Percentiles rank a stretch among this genome's conserved stretches.
These are phyloP conservation scores for Umimayanthus chanpuru DNA, from an alignment of 92 coral and sea anemone genomes.

Conservation along the genomic window DNA sequence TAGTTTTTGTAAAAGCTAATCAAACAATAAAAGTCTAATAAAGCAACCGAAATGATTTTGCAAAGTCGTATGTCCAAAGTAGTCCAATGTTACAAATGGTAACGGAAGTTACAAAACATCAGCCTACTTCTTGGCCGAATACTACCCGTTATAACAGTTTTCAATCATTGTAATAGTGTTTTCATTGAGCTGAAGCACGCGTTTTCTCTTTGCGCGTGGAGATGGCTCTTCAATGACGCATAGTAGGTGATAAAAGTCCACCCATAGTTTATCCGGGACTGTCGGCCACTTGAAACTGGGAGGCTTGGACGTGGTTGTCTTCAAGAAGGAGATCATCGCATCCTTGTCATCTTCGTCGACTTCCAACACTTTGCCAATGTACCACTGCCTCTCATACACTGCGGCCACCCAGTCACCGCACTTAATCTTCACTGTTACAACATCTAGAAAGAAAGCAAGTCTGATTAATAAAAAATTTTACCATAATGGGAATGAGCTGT, in stretches of 20 bases:
- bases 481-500: not conserved
- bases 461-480: conserved; percentile 1
- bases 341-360: conserved; percentile 37
- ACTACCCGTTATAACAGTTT: conserved; percentile 22
- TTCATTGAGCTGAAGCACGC: conserved; percentile 16
- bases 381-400: conserved; percentile 24
- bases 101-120: conserved; percentile 27
- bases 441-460: not conserved
- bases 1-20: not conserved
- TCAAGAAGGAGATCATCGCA: conserved; percentile 19
- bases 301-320: conserved; percentile 22
- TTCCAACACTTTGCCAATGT: conserved; percentile 13
- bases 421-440: conserved; percentile 14
- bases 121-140: conserved; percentile 13
- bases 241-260: conserved; percentile 8
- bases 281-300: conserved; percentile 25
- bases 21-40: too few relatives aligned
- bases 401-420: conserved; percentile 27
- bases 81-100: not conserved
- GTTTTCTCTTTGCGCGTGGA: conserved; percentile 10
- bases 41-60: conserved; percentile 9
- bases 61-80: conserved; percentile 20
- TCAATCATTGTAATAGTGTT: conserved; percentile 23
- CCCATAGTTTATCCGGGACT: conserved; percentile 4
- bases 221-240: conserved; percentile 3